A percentile compares a stretch with the other conserved stretches of the same genome.
Evolutionary conservation across 1,140 invertebrate genomes (phyloP).

Genomic region (Calephelis nemesis): DNA sequence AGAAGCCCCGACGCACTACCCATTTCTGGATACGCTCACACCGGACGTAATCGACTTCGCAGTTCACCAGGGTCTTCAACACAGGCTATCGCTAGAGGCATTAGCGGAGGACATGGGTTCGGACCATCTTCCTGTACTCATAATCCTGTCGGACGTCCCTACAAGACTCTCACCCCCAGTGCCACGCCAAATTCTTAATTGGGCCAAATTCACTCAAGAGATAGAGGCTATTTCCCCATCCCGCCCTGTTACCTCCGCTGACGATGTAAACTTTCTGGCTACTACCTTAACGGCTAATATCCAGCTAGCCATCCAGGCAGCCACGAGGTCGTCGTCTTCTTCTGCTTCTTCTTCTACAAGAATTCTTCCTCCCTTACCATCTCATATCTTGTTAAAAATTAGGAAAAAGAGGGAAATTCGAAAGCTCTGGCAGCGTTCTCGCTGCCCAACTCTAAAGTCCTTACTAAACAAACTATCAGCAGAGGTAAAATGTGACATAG

Average conservation of each 20-base stretch:
- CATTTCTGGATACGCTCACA: no score
- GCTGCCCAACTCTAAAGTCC: background rate
- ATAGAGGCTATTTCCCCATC: background rate
- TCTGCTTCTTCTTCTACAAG: no score
- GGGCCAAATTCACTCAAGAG: background rate
- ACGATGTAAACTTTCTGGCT: background rate
- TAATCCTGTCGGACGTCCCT: background rate
- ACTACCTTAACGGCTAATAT: background rate
- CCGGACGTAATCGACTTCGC: no score
- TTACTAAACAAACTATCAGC: background rate
- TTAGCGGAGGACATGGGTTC: background rate
- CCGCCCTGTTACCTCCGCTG: background rate
- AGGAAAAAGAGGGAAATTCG: constrained; percentile 10
- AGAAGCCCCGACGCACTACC: no score
- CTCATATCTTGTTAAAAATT: background rate
- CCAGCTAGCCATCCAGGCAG: no score
- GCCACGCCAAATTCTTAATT: background rate
- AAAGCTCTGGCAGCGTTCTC: background rate
- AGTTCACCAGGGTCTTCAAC: no score
- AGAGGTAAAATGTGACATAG: background rate
- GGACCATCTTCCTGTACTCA: background rate
- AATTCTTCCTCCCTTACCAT: background rate
- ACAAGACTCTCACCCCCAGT: background rate
- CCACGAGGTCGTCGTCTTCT: background rate
- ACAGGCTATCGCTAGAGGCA: no score